These are phyloP conservation scores for Prunella strophiata DNA, from an alignment of 2,797 vertebrate species.

Conservation along the genomic window DNA sequence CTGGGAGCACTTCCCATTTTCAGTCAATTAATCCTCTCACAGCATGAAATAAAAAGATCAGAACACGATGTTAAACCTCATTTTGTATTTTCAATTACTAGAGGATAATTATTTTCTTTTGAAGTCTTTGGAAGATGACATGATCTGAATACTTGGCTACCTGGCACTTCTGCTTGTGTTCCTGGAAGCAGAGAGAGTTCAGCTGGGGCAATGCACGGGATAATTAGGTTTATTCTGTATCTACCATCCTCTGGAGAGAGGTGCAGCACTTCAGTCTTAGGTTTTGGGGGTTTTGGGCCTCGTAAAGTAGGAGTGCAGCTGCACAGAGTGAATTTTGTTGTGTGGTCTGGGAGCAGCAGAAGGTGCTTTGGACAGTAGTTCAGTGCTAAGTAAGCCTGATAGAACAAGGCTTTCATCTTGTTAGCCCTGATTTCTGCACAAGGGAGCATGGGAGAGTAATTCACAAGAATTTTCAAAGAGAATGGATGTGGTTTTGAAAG, in stretches of 20 bases:
- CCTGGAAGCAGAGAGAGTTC: neutral
- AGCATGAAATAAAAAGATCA: constrained; percentile 59
- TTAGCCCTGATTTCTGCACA: neutral
- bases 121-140: constrained; percentile 50
- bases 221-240: neutral
- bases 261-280: neutral
- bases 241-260: neutral
- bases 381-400: neutral
- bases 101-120: constrained; percentile 64
- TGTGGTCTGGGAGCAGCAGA: neutral
- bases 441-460: neutral
- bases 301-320: neutral
- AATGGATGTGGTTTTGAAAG: neutral
- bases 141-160: constrained; percentile 28
- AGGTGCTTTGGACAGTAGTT: neutral
- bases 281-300: neutral
- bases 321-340: neutral
- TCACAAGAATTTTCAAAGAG: neutral
- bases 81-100: constrained; percentile 62
- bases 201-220: neutral
- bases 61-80: constrained; percentile 54
- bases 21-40: constrained; percentile 55
- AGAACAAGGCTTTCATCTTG: neutral
- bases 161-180: neutral
- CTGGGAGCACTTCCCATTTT: constrained; percentile 43